Conservation (phyloP, 1,140 invertebrate genomes). For the Zophobas atratus region DNA sequence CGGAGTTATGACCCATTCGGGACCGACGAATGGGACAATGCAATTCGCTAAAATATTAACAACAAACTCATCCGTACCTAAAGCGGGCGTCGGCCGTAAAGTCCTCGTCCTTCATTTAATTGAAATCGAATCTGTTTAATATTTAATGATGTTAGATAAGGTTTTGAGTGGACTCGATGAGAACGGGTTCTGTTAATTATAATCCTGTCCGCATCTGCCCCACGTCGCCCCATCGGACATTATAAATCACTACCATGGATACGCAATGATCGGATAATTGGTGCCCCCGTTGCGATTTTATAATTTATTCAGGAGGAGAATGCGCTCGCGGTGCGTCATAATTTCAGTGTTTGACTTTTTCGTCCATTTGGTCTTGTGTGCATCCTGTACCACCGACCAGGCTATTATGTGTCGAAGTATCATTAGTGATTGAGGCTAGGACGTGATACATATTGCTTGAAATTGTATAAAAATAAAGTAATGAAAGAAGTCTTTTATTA, state of each 20-base stretch:
- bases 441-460: too few species aligned
- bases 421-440: too few species aligned
- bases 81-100: not conserved
- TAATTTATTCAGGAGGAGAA: conserved; percentile 56
- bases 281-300: conserved; percentile 59
- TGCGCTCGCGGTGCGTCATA: conserved; percentile 15
- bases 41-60: conserved; percentile 21
- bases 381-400: conserved; percentile 6
- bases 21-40: not conserved
- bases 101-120: conserved; percentile 28
- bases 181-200: conserved; percentile 55
- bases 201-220: conserved; percentile 50
- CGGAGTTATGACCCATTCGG: not conserved
- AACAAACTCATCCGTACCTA: not conserved
- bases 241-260: conserved; percentile 59
- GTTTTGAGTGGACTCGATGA: conserved; percentile 33
- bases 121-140: conserved; percentile 40
- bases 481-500: not conserved
- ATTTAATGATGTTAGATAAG: conserved; percentile 43
- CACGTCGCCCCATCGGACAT: conserved; percentile 49
- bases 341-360: conserved; percentile 14
- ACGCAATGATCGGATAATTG: conserved; percentile 60
- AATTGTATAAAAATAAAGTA: too few species aligned
- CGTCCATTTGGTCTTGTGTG: conserved; percentile 9
- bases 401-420: not conserved